phyloP scores from a whole-genome alignment of 1,140 invertebrate genomes.

The Apis cerana region DNA sequence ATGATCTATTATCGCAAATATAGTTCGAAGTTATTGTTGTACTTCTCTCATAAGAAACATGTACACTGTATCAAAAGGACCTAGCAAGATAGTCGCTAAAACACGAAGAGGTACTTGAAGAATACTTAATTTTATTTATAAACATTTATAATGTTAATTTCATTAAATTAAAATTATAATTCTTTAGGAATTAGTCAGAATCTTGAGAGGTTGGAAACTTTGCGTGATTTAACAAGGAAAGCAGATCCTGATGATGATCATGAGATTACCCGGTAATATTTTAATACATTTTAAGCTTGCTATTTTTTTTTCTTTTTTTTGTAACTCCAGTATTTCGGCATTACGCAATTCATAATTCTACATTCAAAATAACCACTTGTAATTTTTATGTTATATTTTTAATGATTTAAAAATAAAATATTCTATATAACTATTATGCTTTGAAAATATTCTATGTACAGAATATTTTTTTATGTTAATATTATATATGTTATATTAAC shows the following conservation, averaged over 20 bases:
- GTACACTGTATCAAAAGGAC: slow-evolving; percentile 92
- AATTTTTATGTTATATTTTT: neutral
- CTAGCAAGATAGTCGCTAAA: slow-evolving; percentile 92
- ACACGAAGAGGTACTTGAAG: slow-evolving; percentile 86
- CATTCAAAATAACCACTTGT: slow-evolving; percentile 16
- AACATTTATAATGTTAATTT: neutral
- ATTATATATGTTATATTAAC: neutral
- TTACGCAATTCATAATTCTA: slow-evolving; percentile 65
- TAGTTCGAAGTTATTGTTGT: slow-evolving; percentile 8
- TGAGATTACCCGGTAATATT: slow-evolving; percentile 81
- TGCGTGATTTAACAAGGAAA: slow-evolving; percentile 85
- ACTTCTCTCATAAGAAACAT: slow-evolving; percentile 78
- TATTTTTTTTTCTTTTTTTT: slow-evolving; percentile 13
- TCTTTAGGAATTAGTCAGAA: slow-evolving; percentile 84
- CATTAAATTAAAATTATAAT: neutral
- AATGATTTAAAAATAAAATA: neutral
- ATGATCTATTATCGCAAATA: slow-evolving; percentile 51
- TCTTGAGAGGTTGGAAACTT: slow-evolving; percentile 85
- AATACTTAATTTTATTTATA: slow-evolving; percentile 16
- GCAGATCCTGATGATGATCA: slow-evolving; percentile 82
- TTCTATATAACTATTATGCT: neutral
- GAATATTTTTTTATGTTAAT: neutral
- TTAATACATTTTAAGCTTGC: slow-evolving; percentile 57
- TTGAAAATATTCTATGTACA: neutral
- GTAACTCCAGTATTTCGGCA: slow-evolving; percentile 27